A percentile compares a stretch with the other conserved stretches of the same genome.
phyloP scores from a whole-genome alignment of 2,888 invertebrate species.

The Anthophora plumipes region DNA sequence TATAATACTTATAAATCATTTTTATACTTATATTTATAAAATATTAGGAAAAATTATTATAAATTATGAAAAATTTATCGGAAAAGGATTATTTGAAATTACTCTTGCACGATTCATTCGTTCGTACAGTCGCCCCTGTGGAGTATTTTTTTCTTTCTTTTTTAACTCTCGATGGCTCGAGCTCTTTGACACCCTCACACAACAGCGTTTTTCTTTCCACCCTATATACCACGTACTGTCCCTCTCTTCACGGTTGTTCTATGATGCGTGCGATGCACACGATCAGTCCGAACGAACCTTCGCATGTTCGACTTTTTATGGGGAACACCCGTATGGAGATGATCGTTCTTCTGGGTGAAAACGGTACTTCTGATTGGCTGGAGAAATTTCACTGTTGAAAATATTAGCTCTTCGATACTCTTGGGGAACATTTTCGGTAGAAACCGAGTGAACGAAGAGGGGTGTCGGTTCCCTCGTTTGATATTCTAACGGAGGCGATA shows the following conservation, averaged over 20 bases:
- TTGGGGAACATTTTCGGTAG: not conserved
- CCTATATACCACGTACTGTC: conserved; percentile 51
- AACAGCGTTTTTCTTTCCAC: conserved; percentile 47
- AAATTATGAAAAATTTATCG: too few relatives aligned
- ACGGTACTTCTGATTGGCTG: not conserved
- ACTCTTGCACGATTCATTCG: not conserved
- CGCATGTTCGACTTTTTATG: conserved; percentile 42
- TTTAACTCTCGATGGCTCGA: conserved; percentile 19
- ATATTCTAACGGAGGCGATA: conserved; percentile 1
- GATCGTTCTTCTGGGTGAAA: conserved; percentile 9
- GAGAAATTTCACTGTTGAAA: not conserved
- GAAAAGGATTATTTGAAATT: too few relatives aligned
- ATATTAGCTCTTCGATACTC: not conserved
- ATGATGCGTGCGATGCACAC: conserved; percentile 52
- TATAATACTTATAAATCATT: too few relatives aligned
- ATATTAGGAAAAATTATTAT: too few relatives aligned
- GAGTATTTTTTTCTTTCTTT: conserved; percentile 16
- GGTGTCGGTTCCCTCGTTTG: conserved; percentile 9
- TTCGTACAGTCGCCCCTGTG: not conserved
- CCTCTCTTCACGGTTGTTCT: conserved; percentile 45
- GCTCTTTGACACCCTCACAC: conserved; percentile 39
- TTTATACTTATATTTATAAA: too few relatives aligned
- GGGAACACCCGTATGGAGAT: not conserved
- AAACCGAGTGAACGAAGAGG: conserved; percentile 23
- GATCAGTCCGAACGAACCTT: conserved; percentile 34